Conservation (phyloP, 2,888 invertebrate genomes). For the Philhelius pedissequus region DNA sequence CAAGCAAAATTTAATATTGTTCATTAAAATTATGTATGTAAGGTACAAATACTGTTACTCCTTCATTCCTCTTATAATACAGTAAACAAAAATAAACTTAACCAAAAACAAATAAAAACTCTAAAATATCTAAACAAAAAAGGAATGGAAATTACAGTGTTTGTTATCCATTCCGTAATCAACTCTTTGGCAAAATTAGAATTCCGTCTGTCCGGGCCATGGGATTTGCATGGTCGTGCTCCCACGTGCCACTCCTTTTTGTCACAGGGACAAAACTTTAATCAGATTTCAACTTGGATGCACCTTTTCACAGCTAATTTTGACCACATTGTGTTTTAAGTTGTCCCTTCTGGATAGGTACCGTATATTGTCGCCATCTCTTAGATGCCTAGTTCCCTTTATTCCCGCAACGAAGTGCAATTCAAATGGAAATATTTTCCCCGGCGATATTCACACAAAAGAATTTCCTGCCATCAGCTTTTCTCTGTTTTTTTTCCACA, state of each 20-base stretch:
- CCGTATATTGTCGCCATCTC: background rate
- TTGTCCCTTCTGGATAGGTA: slow-evolving; percentile 48
- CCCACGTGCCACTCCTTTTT: background rate
- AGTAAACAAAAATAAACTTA: no score
- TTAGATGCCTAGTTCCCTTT: background rate
- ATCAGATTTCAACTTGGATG: slow-evolving; percentile 67
- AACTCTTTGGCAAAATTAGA: slow-evolving; percentile 40
- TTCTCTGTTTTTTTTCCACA: slow-evolving; percentile 11
- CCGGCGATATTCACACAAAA: slow-evolving; percentile 57
- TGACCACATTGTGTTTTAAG: slow-evolving; percentile 66
- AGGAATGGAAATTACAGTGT: slow-evolving; percentile 60
- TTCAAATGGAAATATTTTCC: slow-evolving; percentile 57
- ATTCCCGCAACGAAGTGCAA: slow-evolving; percentile 13
- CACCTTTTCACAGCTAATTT: slow-evolving; percentile 68
- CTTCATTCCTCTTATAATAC: no score
- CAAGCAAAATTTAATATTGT: no score
- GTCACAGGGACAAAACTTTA: slow-evolving; percentile 55
- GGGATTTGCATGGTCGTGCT: background rate
- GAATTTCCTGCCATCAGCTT: slow-evolving; percentile 50
- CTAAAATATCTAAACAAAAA: slow-evolving; percentile 11
- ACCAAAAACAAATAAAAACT: slow-evolving; percentile 4
- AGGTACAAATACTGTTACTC: no score
- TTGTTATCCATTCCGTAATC: slow-evolving; percentile 56
- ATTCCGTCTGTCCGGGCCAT: slow-evolving; percentile 39
- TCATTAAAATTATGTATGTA: no score